Percentiles rank a stretch among this genome's conserved stretches.
These are phyloP conservation scores for Ridgeia piscesae DNA, from an alignment of 1,140 invertebrate species.

Conservation along the genomic window DNA sequence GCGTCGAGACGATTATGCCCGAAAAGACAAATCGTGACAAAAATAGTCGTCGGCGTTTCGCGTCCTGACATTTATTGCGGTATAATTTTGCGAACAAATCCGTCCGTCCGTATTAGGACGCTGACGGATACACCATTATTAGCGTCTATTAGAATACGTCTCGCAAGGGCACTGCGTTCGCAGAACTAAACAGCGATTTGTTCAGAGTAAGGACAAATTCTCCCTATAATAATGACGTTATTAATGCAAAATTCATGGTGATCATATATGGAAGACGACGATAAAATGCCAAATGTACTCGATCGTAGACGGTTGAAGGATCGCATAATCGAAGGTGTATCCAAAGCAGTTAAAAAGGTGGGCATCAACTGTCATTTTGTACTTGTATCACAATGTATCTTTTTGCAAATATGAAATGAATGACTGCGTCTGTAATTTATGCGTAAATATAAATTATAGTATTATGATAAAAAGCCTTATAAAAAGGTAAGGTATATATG, in stretches of 20 bases:
- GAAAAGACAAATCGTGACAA: too few relatives aligned
- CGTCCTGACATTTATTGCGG: too few relatives aligned
- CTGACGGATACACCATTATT: background rate
- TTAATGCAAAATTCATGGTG: background rate
- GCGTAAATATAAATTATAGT: background rate
- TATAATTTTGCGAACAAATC: too few relatives aligned
- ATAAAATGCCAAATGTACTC: conserved; percentile 27
- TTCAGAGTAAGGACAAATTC: conserved; percentile 11
- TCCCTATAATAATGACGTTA: conserved; percentile 8
- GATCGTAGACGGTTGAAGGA: conserved; percentile 41
- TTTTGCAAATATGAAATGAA: background rate
- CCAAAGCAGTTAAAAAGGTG: conserved; percentile 40
- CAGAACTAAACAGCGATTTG: background rate
- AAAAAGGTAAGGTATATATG: too few relatives aligned
- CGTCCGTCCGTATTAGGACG: too few relatives aligned
- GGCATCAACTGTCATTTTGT: conserved; percentile 6
- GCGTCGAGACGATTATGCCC: too few relatives aligned
- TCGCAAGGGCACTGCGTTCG: conserved; percentile 4
- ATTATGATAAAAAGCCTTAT: too few relatives aligned
- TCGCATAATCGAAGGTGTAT: conserved; percentile 40
- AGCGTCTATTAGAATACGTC: conserved; percentile 18
- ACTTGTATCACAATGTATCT: background rate
- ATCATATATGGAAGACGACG: conserved; percentile 27
- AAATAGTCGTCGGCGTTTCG: too few relatives aligned
- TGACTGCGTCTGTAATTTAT: background rate